Base-by-base conservation (phyloP, 2,888 invertebrate genomes). In the Brachyptera putata region DNA sequence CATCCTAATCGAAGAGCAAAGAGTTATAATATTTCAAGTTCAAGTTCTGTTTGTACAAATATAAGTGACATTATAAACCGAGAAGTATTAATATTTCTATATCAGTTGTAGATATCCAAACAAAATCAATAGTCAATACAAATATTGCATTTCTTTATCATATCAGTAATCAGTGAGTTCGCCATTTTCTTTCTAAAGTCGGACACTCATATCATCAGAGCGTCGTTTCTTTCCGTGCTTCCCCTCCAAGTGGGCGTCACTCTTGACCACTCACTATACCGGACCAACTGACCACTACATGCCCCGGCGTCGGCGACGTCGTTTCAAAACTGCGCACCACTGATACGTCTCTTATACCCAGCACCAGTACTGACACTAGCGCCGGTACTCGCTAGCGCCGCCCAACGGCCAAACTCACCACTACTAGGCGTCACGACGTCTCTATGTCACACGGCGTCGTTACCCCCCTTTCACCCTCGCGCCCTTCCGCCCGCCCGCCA, bases 371-470 rank as follows among this genome's bases (percentile, higher is more conserved):
- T 48, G 18, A 22, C 56, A 25, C 57, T 41, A 41, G 53, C 56
- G 60, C 25, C 60, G 53, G 36, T 18, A 48, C 56, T 56, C 56
- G 22, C 37, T 49, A 46, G 60, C 62, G 64, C 62, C 62, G 61
- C 64, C 60, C 61, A 61, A 56, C 64, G 62, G 64, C 56, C 62
- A 56, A 61, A 22, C 11, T 22, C 26, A 30, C 58, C 58, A 64
- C 62, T 61, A 62, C 60, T 30, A 36, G 60, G 41, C 60, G 60
- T 30, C 50, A 22, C 60, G 37, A 48, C 60, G 56, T 56, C 60
- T 58, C 49, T 53, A n/a, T 26, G 53, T 59, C 30, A 41, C 30
- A 41, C 49, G 26, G 24, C 30, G 43, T 57, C 50, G n/a, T 36
- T 37, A 34, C 34, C 30, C 56, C 39, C 60, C 56, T 39, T 57